Evolutionary conservation across 2,797 vertebrate genomes (phyloP).

Genomic region (Anomalospiza imberbis): DNA sequence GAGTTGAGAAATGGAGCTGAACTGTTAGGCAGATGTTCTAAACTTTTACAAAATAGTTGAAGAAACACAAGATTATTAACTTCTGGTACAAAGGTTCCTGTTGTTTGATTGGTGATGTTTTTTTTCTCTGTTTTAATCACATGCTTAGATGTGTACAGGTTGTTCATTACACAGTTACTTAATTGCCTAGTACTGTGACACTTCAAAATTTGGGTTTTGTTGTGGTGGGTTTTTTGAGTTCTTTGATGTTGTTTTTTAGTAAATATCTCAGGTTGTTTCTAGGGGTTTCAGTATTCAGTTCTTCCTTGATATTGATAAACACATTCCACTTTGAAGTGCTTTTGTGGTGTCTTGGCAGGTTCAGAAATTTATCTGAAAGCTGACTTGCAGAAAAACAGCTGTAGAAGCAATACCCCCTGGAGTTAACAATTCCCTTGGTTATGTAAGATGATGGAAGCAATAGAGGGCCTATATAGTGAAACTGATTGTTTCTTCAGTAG

Average conservation of each 20-base stretch:
- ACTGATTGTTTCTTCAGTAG: constrained; percentile 82
- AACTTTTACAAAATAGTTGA: neutral
- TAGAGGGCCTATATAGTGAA: constrained; percentile 77
- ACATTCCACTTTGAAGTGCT: neutral
- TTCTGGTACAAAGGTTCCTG: neutral
- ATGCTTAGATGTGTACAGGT: neutral
- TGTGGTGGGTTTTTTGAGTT: neutral
- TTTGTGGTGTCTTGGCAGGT: neutral
- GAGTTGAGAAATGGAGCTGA: neutral
- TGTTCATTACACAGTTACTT: neutral
- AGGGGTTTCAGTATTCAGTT: neutral
- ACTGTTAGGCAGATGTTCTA: neutral
- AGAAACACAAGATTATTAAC: neutral
- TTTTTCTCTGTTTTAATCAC: neutral
- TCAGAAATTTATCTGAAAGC: neutral
- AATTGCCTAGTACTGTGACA: neutral
- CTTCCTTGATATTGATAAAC: neutral
- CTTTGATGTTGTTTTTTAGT: neutral
- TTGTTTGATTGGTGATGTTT: neutral
- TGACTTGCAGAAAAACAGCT: constrained; percentile 1
- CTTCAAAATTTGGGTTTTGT: neutral
- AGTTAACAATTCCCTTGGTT: neutral
- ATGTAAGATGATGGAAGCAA: neutral
- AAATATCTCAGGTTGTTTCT: neutral
- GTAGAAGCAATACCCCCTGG: neutral